Evolutionary conservation across 2,797 vertebrate species (phyloP).

Genomic region (Dromococcyx pavoninus): DNA sequence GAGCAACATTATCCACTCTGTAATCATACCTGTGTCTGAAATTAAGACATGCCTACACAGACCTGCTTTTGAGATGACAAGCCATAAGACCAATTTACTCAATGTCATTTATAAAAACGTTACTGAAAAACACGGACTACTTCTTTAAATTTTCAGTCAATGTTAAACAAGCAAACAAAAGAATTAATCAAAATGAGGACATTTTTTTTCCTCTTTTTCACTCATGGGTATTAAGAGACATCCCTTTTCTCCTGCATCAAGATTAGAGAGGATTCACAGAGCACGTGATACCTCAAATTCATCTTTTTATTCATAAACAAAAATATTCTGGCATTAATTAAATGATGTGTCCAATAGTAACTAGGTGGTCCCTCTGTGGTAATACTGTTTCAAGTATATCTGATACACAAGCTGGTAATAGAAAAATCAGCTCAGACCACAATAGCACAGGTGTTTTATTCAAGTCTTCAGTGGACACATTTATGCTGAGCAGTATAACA

Average conservation of each 20-base stretch:
- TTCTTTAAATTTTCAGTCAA: background rate
- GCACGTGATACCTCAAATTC: background rate
- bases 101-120: background rate
- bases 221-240: background rate
- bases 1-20: background rate
- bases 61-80: background rate
- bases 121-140: fast-evolving
- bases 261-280: background rate
- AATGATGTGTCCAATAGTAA: background rate
- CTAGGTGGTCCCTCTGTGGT: background rate
- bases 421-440: background rate
- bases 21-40: background rate
- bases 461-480: background rate
- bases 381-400: background rate
- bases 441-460: background rate
- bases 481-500: fast-evolving
- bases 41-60: background rate
- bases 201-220: fast-evolving
- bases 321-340: background rate
- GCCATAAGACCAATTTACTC: background rate
- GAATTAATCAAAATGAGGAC: background rate
- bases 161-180: background rate
- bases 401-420: background rate
- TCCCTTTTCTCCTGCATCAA: background rate
- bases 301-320: background rate